Evolutionary conservation across 2,888 invertebrate genomes (phyloP).

Genomic region (Lasius platythorax): DNA sequence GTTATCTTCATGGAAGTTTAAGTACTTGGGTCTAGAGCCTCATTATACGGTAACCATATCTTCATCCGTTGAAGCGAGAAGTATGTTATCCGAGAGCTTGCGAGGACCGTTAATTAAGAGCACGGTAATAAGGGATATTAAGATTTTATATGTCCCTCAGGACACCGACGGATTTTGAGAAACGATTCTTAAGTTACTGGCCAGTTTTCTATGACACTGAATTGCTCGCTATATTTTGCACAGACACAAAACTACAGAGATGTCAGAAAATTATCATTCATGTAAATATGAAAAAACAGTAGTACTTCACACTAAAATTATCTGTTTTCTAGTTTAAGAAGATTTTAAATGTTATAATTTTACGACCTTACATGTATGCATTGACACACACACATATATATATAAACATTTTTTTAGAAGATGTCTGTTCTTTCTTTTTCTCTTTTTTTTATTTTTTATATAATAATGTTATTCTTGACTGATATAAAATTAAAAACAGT

Average conservation of each 20-base stretch:
- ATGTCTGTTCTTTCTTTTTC: too few relatives aligned
- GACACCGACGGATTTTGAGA: constrained; percentile 62
- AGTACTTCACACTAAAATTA: background rate
- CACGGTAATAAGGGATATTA: constrained; percentile 76
- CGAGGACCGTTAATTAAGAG: constrained; percentile 72
- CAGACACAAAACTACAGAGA: constrained; percentile 43
- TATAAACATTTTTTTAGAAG: too few relatives aligned
- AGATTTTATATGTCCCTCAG: constrained; percentile 73
- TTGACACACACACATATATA: background rate
- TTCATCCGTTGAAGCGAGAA: constrained; percentile 67
- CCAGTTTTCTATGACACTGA: constrained; percentile 59
- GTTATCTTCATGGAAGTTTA: constrained; percentile 45
- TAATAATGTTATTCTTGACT: too few relatives aligned
- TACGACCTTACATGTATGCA: background rate
- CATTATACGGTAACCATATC: constrained; percentile 68
- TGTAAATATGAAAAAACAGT: constrained; percentile 1
- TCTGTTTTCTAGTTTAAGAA: background rate
- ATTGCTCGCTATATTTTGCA: constrained; percentile 36
- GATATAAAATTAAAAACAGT: too few relatives aligned
- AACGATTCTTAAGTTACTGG: constrained; percentile 68
- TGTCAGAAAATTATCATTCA: background rate
- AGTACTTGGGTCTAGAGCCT: constrained; percentile 60
- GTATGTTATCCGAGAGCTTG: constrained; percentile 73
- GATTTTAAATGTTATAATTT: background rate
- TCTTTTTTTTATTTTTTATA: too few relatives aligned